Base-by-base conservation (phyloP, 2,888 invertebrate species). In the Didymodactylos carnosus region DNA sequence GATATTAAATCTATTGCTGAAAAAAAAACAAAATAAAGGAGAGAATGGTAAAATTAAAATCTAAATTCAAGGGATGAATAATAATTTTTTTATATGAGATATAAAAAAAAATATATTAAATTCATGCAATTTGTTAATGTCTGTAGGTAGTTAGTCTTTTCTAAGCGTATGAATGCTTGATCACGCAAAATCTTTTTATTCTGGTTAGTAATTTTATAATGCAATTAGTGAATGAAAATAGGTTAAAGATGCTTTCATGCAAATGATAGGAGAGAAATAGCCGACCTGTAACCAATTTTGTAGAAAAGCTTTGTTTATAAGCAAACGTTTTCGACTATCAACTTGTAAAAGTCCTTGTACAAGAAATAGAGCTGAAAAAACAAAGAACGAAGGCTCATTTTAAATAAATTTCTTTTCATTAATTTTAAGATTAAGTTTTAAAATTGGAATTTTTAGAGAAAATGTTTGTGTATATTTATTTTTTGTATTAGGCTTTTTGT, bases 1-100 rank as follows among this genome's bases (percentile, higher is more conserved):
- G 62, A 35, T 81, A 98, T 98, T 79, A 98, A 87, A 85, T 97
- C 95, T 83, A 97, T 94, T 76, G 95, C 97, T 94, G 86, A 71
- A 87, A 87, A 77, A 76, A 73, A 78, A 75, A 75, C 5, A 1
- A 40, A 41, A 11, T n/a, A 10, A n/a, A 19, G 39, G 13, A 19
- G 4, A 69, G 40, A 62, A 69, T 70, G 23, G 13, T 23, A 51
- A 5, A 51, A 27, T 27, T 23, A 8, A 29, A 62, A 62, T 29
- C n/a, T n/a, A 1, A 40, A 41, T 19, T n/a, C 3, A n/a, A 19
- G 39, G 13, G 7, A 7, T 49, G 40, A 62, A 69, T 70, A 27
- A 14, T 23, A 51, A 5, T 27, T 14, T 27, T 23, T 14, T 19
- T 35, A 62, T 29, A 53, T 6, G 3, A 35, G 8, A 53, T 5